Evolutionary conservation across 2,797 vertebrate genomes (phyloP), one percentile per base, ranked within the genome.

Genomic region (Gallinago solitaria): DNA sequence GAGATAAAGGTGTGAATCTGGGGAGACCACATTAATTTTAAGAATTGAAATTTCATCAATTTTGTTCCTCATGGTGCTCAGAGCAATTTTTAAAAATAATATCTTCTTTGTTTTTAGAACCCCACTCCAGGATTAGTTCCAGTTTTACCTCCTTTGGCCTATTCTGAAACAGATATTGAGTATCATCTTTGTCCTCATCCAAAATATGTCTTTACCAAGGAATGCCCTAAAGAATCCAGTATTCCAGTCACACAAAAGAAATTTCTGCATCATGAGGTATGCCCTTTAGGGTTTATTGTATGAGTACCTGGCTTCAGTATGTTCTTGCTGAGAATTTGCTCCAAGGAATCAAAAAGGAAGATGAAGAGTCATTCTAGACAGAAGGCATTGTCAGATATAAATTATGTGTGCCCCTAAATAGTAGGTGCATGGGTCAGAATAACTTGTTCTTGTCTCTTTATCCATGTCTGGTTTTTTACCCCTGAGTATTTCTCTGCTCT

Each of bases 161-260:
- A 99, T 37, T 91, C 97, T 45, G 99, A 99, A 97, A 98, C 97
- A 17, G 95, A 97, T 77, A 96, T 97, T 60, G 99, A 99, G 47
- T 99, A 98, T 96, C 98, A 99, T 88, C 98, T 99, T 84, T 99
- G 99, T 94, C 98, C 99, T 78, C 92, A 98, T 95, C 98, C 98
- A 80, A 98, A 98, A 98, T 98, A 98, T 41, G 75, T 90, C 13
- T 43, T 96, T 92, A 96, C 96, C 50, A 98, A 96, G 47, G 87
- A 96, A 82, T 75, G 20, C 33, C 84, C 68, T 20, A 16, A 16
- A 11, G 97, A 95, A 60, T 94, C 94, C 41, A 96, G 94, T 88
- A 95, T 97, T 48, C 94, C 97, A 19, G 23, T 97, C 73, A 98
- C 98, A 75, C 98, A 98, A 53, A 98, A 96, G 95, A 98, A 96